Evolutionary conservation across 2,888 invertebrate genomes (phyloP), one percentile per base, ranked within the genome.

Genomic region (Biston betularia): DNA sequence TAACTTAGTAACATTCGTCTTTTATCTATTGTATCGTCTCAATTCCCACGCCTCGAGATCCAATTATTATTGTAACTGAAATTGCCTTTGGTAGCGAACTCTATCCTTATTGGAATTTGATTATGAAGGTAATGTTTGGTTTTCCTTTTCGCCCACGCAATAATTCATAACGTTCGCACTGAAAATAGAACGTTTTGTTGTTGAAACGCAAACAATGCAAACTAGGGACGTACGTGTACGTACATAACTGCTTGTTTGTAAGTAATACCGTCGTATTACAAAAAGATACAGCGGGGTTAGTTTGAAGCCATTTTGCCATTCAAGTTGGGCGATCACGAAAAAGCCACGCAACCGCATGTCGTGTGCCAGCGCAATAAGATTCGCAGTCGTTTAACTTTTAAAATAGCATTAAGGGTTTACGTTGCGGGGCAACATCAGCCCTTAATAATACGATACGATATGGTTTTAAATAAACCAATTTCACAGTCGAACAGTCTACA

Each of bases 91-190:
- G 45, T 15, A 34, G 54, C 45, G 33, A 56, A 56, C 64, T 74
- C 70, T 76, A 74, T 73, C 72, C 63, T 68, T 69, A 46, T 56
- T 67, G 58, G 55, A 56, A 65, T 63, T 55, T 49, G 52, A 46
- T 56, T 34, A 56, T 34, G 34, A 44, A 56, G 33, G 55, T 45
- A n/a, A 33, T 56, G 34, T 56, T 56, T 56, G 55, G 11, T 56
- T 56, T 56, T 34, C 33, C 44, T 56, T 34, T 55, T 42, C 55
- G 5, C 44, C 33, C 34, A 45, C 55, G 44, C 44, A 38, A 14
- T 10, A 10, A 53, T 38, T 15, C 52, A 38, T 14, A 14, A 3
- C 38, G 38, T 38, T 52, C n/a, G 52, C 35, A 35, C 35, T 49
- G 35, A n/a, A 4, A 44, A n/a, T 42, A 44, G n/a, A 44, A 6